Evolutionary conservation across 1,140 invertebrate species (phyloP).

Genomic region (Aricia agestis): DNA sequence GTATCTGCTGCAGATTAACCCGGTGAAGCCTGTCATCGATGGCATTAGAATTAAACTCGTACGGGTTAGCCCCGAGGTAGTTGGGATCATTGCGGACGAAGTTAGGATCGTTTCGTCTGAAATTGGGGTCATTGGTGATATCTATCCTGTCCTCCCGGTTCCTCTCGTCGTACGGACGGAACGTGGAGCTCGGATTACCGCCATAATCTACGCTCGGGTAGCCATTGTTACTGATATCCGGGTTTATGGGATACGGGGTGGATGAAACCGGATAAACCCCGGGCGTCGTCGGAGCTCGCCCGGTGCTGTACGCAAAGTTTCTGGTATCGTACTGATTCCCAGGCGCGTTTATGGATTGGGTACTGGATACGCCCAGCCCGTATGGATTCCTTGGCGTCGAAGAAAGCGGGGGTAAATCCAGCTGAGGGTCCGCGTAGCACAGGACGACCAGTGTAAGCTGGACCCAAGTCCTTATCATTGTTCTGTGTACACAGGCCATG

Average conservation of each 20-base stretch:
- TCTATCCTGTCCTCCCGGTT: slow-evolving; percentile 63
- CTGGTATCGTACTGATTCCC: slow-evolving; percentile 54
- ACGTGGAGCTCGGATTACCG: slow-evolving; percentile 52
- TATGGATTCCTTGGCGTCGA: slow-evolving; percentile 62
- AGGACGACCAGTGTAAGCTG: slow-evolving; percentile 44
- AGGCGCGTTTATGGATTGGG: slow-evolving; percentile 50
- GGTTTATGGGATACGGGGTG: slow-evolving; percentile 60
- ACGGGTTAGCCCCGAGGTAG: slow-evolving; percentile 58
- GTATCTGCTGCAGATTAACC: slow-evolving; percentile 55
- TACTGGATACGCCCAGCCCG: slow-evolving; percentile 56
- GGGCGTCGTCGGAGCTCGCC: slow-evolving; percentile 45
- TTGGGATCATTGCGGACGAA: slow-evolving; percentile 61
- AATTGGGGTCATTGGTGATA: slow-evolving; percentile 64
- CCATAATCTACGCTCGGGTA: slow-evolving; percentile 57
- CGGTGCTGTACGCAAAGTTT: slow-evolving; percentile 57
- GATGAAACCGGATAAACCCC: slow-evolving; percentile 61
- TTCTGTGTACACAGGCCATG: slow-evolving; percentile 52
- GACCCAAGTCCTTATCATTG: slow-evolving; percentile 41
- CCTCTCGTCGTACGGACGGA: slow-evolving; percentile 50
- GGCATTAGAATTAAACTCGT: slow-evolving; percentile 46
- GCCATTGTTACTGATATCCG: slow-evolving; percentile 70
- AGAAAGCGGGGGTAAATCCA: slow-evolving; percentile 76
- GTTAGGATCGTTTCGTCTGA: slow-evolving; percentile 63
- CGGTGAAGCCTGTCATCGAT: slow-evolving; percentile 58
- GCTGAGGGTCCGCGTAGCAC: slow-evolving; percentile 59